Percentiles rank a stretch among this genome's conserved stretches.
These are phyloP conservation scores for Stylophora pistillata DNA, from an alignment of 64 coral and sea anemone species.

Conservation along the genomic window DNA sequence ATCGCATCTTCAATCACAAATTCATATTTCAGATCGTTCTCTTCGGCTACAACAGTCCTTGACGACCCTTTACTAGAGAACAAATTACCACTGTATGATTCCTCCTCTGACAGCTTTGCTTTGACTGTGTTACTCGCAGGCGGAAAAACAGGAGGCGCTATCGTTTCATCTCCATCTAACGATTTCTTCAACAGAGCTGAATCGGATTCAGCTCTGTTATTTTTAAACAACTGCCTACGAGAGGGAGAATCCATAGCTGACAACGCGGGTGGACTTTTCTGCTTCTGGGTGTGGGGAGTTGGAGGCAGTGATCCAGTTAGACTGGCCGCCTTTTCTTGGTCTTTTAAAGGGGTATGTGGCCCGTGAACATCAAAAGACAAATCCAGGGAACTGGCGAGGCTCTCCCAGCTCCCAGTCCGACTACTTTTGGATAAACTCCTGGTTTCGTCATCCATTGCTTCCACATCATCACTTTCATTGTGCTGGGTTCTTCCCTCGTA, in stretches of 20 bases:
- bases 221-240: conserved; percentile 22
- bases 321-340: conserved; percentile 44
- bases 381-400: conserved; percentile 73
- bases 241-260: not conserved
- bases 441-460: conserved; percentile 81
- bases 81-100: conserved; percentile 8
- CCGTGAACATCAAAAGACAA: conserved; percentile 23
- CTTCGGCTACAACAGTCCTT: not conserved
- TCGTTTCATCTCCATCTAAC: not conserved
- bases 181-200: not conserved
- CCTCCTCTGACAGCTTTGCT: not conserved
- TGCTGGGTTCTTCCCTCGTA: conserved; percentile 65
- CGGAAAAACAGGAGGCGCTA: not conserved
- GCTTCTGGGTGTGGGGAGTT: conserved; percentile 30
- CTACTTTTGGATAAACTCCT: conserved; percentile 80
- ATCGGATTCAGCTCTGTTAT: conserved; percentile 2
- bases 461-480: conserved; percentile 92
- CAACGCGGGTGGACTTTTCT: not conserved
- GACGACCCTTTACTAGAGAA: conserved; percentile 35
- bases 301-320: not conserved
- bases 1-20: conserved; percentile 50
- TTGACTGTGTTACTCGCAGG: not conserved
- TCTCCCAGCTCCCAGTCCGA: conserved; percentile 83
- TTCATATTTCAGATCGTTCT: conserved; percentile 41
- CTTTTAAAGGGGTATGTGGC: conserved; percentile 49